Evolutionary conservation across 2,888 invertebrate genomes (phyloP).

Genomic region (Zonitis immaculata): DNA sequence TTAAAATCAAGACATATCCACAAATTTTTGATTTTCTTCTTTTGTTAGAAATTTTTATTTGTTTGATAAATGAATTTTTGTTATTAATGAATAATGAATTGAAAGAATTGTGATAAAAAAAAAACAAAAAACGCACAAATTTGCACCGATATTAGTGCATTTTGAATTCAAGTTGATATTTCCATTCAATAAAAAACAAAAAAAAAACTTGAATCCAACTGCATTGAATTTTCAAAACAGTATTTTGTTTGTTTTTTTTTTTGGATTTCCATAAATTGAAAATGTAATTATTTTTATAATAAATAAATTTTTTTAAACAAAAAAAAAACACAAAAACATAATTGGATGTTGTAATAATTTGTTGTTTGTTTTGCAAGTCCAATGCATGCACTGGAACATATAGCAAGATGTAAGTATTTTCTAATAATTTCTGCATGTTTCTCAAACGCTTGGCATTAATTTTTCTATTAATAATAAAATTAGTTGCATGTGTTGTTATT

Average conservation of each 20-base stretch:
- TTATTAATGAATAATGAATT: background rate
- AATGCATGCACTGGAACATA: conserved; percentile 85
- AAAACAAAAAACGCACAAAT: conserved; percentile 4
- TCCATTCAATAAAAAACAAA: no score
- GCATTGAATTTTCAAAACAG: background rate
- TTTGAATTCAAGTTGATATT: background rate
- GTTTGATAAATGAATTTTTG: no score
- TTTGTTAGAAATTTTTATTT: no score
- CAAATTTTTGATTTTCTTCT: no score
- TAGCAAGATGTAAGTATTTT: conserved; percentile 83
- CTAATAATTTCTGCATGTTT: conserved; percentile 19
- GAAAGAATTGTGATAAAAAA: conserved; percentile 1
- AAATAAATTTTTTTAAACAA: background rate
- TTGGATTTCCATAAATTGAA: background rate
- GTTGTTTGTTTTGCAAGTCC: conserved; percentile 58
- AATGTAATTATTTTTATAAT: background rate
- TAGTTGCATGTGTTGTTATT: background rate
- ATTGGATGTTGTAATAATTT: conserved; percentile 41
- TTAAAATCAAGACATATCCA: no score
- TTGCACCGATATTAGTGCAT: background rate
- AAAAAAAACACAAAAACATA: background rate
- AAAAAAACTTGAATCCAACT: background rate
- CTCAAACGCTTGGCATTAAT: background rate
- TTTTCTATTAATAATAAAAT: background rate
- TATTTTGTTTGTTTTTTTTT: no score